Percentiles rank a stretch among this genome's conserved stretches.
These are phyloP conservation scores for Strix aluco DNA, from an alignment of 2,113 vertebrate species.

Conservation along the genomic window DNA sequence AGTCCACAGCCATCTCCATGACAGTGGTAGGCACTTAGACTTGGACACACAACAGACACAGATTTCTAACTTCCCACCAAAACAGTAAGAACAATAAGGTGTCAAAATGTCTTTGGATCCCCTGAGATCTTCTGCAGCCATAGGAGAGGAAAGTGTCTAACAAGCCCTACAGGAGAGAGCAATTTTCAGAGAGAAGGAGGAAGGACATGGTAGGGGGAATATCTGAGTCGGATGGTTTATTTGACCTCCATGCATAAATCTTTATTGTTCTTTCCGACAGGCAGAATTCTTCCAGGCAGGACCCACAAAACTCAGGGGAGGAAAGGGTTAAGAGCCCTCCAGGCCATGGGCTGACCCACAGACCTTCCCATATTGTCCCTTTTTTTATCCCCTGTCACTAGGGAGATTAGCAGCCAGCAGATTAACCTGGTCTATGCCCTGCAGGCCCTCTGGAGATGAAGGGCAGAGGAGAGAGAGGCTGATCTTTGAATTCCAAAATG, in stretches of 20 bases:
- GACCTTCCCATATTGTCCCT: slow-evolving; percentile 28
- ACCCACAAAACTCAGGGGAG: not conserved
- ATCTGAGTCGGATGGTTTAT: not conserved
- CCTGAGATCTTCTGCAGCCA: not conserved
- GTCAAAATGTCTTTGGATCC: not conserved
- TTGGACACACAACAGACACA: not conserved
- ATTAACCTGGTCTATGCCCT: slow-evolving; percentile 27
- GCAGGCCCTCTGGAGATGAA: not conserved
- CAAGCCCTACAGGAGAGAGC: not conserved
- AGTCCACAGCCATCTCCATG: fast-evolving
- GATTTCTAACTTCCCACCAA: not conserved
- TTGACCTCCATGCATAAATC: not conserved
- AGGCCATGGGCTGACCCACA: slow-evolving; percentile 43
- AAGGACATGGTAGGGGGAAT: not conserved
- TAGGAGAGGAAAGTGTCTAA: not conserved
- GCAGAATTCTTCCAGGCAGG: not conserved
- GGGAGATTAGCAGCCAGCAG: slow-evolving; percentile 31
- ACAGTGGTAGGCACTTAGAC: not conserved
- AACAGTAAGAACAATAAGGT: not conserved
- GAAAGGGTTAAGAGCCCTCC: slow-evolving; percentile 49
- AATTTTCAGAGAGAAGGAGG: not conserved
- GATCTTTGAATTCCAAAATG: slow-evolving; percentile 11
- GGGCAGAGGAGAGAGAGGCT: not conserved
- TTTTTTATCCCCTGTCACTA: not conserved
- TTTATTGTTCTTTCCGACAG: not conserved